Base-by-base conservation (phyloP, 1,140 invertebrate genomes). In the Bilobella aurantiaca region DNA sequence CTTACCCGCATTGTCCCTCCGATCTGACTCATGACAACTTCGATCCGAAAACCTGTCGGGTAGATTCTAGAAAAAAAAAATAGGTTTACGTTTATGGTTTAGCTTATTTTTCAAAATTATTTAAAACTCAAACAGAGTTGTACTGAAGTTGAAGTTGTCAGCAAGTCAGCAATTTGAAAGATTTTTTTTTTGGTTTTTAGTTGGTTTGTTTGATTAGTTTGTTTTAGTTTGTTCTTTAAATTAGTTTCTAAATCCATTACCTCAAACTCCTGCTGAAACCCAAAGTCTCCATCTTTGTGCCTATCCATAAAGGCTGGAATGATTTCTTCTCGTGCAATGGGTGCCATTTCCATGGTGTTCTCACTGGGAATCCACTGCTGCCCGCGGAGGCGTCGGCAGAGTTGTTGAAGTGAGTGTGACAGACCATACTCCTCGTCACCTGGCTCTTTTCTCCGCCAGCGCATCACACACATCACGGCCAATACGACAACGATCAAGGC, bases 11-110 rank as follows among this genome's bases (percentile, higher is more conserved):
- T 96, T 96, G 77, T 94, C 90, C n/a, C 88, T 82, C 30, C 86
- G 81, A 74, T 94, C 91, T 0, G 90, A 91, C 23, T 90, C 87
- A 70, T 88, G 82, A 0, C 89, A 91, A 0, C 90, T 93, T 14
- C 91, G 80, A 77, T 94, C 91, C 30, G 85, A 85, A 76, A 92
- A 93, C 57, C 87, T 82, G 74, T 93, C 91, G 0, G 91, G 91
- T 16, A 93, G 77, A 71, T 90, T 79, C 74, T 78, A 65, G 2
- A 73, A 68, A 58, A 66, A 64, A 66, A 59, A 21, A 59, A 16
- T n/a, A 1, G 28, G 16, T 57, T 46, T 46, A 46, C n/a, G 14
- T 46, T 14, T 14, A 46, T n/a, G 14, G 14, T 14, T 46, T 46
- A n/a, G n/a, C n/a, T n/a, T n/a, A n/a, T n/a, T n/a, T 46, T n/a